These are phyloP conservation scores for Micropoecilia bifurca DNA, from an alignment of 2,797 vertebrate species.

Conservation along the genomic window DNA sequence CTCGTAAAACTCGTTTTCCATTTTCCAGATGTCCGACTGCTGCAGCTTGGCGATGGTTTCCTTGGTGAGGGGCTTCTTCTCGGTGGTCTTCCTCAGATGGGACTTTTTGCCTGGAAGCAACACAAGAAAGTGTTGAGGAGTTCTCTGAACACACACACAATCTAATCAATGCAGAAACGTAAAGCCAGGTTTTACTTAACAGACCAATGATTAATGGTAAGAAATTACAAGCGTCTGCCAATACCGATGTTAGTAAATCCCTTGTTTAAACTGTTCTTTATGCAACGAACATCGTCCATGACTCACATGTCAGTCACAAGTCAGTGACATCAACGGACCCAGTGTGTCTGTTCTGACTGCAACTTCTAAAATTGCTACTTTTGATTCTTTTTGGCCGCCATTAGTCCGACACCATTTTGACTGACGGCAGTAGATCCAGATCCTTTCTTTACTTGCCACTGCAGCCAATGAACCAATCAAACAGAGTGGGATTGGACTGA, in stretches of 20 bases:
- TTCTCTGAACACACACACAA: no score
- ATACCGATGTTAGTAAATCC: not conserved
- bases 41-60: slow-evolving; percentile 94
- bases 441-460: no score
- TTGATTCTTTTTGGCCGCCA: no score
- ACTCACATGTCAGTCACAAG: not conserved
- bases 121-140: not conserved
- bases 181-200: no score
- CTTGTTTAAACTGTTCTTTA: not conserved
- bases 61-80: slow-evolving; percentile 94
- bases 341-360: no score
- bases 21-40: slow-evolving; percentile 96
- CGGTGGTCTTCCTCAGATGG: slow-evolving; percentile 94
- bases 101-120: slow-evolving; percentile 91
- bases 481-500: no score
- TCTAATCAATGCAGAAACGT: no score
- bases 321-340: no score
- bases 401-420: no score
- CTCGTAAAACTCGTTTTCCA: slow-evolving; percentile 98
- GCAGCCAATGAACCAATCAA: no score
- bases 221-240: not conserved
- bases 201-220: not conserved
- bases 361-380: no score
- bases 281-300: not conserved
- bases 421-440: no score